Evolutionary conservation across 2,797 vertebrate genomes (phyloP).

Genomic region (Uromys caudimaculatus): DNA sequence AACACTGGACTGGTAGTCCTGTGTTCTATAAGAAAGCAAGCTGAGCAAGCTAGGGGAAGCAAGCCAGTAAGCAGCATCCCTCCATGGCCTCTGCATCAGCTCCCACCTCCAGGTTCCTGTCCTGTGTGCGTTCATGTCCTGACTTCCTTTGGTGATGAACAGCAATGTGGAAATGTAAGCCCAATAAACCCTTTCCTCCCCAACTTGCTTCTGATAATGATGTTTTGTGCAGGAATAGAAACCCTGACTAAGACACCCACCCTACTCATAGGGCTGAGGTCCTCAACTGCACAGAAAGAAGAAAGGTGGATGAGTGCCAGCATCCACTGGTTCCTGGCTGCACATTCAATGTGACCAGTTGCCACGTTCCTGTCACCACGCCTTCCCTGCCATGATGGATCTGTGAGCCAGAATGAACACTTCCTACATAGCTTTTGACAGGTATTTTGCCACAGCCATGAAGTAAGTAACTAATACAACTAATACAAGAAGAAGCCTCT

Average conservation of each 20-base stretch:
- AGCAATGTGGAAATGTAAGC: too few species aligned
- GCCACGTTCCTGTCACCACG: background rate
- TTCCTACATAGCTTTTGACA: background rate
- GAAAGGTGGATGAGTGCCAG: background rate
- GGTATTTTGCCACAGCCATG: background rate
- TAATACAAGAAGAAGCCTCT: background rate
- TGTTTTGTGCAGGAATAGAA: background rate
- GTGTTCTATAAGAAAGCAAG: too few species aligned
- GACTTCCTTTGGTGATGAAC: too few species aligned
- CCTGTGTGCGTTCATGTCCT: too few species aligned
- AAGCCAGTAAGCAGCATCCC: too few species aligned
- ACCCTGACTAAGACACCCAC: background rate
- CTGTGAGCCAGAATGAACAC: background rate
- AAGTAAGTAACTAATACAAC: background rate
- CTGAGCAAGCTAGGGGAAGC: too few species aligned
- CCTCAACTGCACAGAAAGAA: background rate
- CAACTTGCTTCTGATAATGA: background rate
- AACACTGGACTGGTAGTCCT: too few species aligned
- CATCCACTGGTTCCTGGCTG: too few species aligned
- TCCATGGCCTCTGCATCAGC: too few species aligned
- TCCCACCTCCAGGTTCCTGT: too few species aligned
- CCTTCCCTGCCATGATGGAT: background rate
- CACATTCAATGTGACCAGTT: background rate
- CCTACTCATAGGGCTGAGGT: background rate
- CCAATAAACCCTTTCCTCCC: too few species aligned